Conservation (phyloP, 2,797 vertebrate species). For the Gymnothorax javanicus region DNA sequence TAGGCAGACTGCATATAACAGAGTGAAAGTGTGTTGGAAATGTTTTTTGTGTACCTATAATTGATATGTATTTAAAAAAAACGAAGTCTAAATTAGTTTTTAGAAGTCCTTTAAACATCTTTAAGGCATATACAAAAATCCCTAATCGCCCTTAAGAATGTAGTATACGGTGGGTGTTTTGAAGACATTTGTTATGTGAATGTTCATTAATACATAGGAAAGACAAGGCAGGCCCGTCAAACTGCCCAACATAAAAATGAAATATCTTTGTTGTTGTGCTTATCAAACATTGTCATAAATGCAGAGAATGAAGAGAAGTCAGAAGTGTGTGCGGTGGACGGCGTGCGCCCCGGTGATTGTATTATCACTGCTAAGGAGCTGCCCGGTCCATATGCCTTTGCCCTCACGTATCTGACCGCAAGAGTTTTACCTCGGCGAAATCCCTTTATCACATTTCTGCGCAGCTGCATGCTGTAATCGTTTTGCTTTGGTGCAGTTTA, state of each 20-base stretch:
- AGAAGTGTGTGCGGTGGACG: not conserved
- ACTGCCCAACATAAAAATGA: not conserved
- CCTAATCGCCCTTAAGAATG: not conserved
- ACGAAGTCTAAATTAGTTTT: no score
- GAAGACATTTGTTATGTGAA: not conserved
- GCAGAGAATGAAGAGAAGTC: not conserved
- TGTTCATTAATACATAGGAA: not conserved
- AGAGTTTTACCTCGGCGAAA: not conserved
- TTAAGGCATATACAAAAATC: not conserved
- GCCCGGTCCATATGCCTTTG: not conserved
- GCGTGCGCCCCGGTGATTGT: not conserved
- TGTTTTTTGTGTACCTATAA: no score
- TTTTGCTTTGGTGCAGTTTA: not conserved
- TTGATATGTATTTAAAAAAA: no score
- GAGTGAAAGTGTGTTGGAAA: no score
- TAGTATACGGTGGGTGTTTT: not conserved
- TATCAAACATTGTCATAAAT: not conserved
- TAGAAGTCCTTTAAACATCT: not conserved
- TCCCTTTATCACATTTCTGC: slow-evolving; percentile 7
- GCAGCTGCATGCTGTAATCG: not conserved
- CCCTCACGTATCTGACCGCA: not conserved
- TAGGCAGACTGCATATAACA: no score
- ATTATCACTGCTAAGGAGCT: not conserved
- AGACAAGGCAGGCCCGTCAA: not conserved
- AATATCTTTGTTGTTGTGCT: not conserved